Percentiles rank a stretch among this genome's conserved stretches.
phyloP scores from a whole-genome alignment of 92 coral and sea anemone species.

The Phenganax marumi region DNA sequence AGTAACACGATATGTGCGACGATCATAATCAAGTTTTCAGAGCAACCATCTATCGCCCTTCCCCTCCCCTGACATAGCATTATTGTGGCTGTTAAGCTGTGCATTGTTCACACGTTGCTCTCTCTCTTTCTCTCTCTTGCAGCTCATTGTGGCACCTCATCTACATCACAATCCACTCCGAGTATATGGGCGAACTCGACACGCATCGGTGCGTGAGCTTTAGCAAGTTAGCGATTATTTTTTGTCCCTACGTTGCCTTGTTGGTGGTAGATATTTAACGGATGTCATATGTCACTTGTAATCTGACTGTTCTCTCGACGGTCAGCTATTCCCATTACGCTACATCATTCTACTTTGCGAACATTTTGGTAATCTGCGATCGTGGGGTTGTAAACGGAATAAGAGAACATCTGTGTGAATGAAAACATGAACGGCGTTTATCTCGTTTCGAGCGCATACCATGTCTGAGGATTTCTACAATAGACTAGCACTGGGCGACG shows the following conservation, averaged over 20 bases:
- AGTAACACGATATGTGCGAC: constrained; percentile 42
- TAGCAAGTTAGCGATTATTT: constrained; percentile 42
- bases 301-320: constrained; percentile 35
- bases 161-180: constrained; percentile 34
- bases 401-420: constrained; percentile 19
- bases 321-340: constrained; percentile 27
- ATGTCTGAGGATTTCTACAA: constrained; percentile 49
- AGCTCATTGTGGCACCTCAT: constrained; percentile 9
- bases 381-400: background rate
- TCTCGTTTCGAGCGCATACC: constrained; percentile 39
- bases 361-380: background rate
- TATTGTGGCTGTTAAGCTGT: constrained; percentile 23
- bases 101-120: constrained; percentile 27
- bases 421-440: constrained; percentile 32
- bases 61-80: constrained; percentile 36
- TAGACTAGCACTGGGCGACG: constrained; percentile 42
- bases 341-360: background rate
- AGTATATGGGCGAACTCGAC: constrained; percentile 40
- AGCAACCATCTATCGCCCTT: constrained; percentile 36
- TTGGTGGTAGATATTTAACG: constrained; percentile 49
- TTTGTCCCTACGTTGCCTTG: constrained; percentile 46
- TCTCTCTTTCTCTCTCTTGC: constrained; percentile 26
- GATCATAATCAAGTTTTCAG: constrained; percentile 30
- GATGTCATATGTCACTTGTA: constrained; percentile 49
- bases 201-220: constrained; percentile 42